phyloP scores from a whole-genome alignment of 2,113 vertebrate genomes.

The Mustela nigripes region DNA sequence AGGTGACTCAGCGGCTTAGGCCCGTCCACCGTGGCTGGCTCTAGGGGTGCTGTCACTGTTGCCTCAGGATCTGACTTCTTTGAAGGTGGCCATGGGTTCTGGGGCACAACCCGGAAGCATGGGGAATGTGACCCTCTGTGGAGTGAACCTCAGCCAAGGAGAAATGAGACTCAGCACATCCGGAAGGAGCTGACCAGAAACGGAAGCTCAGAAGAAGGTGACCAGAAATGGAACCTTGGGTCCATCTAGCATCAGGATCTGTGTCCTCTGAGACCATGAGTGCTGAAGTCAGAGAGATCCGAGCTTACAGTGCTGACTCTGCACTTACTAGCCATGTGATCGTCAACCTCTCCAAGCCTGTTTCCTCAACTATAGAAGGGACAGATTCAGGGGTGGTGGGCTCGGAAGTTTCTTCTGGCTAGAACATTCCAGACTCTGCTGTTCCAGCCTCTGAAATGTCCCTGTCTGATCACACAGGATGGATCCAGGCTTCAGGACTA shows the following conservation, averaged over 20 bases:
- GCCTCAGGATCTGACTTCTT: neutral
- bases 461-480: neutral
- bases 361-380: neutral
- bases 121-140: neutral
- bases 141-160: neutral
- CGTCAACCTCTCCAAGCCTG: neutral
- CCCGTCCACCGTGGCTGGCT: neutral
- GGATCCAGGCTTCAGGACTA: neutral
- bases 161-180: neutral
- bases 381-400: neutral
- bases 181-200: neutral
- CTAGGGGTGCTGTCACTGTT: neutral
- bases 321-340: neutral
- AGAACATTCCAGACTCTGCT: neutral
- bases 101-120: neutral
- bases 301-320: neutral
- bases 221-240: too few species aligned
- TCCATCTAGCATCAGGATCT: neutral
- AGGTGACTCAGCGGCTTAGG: too few species aligned
- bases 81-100: neutral
- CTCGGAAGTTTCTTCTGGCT: neutral
- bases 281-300: neutral
- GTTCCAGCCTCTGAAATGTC: neutral
- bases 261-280: neutral
- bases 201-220: neutral